Evolutionary conservation across 2,888 invertebrate species (phyloP).

Genomic region (Pollenia angustigena): DNA sequence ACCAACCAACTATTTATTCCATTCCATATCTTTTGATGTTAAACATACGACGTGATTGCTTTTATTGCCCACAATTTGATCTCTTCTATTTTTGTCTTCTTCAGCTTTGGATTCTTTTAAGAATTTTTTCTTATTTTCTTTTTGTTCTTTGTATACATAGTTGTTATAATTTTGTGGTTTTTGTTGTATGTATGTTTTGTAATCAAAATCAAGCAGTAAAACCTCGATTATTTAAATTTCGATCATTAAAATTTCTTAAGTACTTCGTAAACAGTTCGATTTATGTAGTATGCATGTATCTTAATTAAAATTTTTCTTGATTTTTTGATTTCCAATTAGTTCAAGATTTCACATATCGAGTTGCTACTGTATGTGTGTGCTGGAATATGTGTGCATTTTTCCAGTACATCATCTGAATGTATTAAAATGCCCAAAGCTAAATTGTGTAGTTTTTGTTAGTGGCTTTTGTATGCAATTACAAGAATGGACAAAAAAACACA

Average conservation of each 20-base stretch:
- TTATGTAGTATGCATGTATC: too few species aligned
- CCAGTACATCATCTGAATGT: constrained; percentile 36
- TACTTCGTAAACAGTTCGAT: neutral
- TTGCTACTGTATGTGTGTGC: constrained; percentile 11
- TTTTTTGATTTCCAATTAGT: neutral
- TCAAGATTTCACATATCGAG: neutral
- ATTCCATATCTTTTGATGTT: constrained; percentile 58
- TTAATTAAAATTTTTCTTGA: neutral
- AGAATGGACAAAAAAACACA: constrained; percentile 43
- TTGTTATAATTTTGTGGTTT: constrained; percentile 62
- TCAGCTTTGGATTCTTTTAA: constrained; percentile 49
- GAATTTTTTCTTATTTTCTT: constrained; percentile 15
- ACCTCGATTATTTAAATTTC: neutral
- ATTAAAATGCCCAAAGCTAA: constrained; percentile 59
- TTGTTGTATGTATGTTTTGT: constrained; percentile 29
- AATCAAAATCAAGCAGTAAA: constrained; percentile 48
- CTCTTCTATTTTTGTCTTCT: constrained; percentile 73
- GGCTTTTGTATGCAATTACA: constrained; percentile 68
- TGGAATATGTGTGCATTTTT: neutral
- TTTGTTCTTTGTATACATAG: constrained; percentile 30
- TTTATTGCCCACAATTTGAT: constrained; percentile 74
- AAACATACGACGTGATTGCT: constrained; percentile 68
- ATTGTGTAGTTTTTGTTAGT: constrained; percentile 40
- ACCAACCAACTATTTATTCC: constrained; percentile 38
- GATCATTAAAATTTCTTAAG: neutral